Evolutionary conservation across 2,888 invertebrate genomes (phyloP), one percentile per base, ranked within the genome.

Genomic region (Trichogramma evanescens): DNA sequence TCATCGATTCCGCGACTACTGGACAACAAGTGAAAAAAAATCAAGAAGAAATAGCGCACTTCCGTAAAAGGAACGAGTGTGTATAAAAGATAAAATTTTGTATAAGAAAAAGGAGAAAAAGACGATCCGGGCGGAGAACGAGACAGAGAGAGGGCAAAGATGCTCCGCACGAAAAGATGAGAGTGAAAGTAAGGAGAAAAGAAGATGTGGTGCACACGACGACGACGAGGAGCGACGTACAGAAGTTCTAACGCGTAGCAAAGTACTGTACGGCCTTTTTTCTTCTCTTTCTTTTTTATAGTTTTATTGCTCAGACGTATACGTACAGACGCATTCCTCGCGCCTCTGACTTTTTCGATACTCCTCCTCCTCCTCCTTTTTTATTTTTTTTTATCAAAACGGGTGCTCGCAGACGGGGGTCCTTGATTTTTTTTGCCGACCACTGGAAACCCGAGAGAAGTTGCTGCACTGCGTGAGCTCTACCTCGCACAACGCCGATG

Each of bases 151-250:
- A 26, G 26, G 26, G 26, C 26, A 26, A 26, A 26, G 26, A 26
- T 26, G 26, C 9, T 3, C 41, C 13, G 42, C n/a, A 10, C 44
- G 55, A 53, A 62, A 59, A 61, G 54, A 40, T 42, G 56, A 61
- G 61, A 63, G 63, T 63, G 61, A 63, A 63, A 63, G 61, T 59
- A 56, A 10, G 43, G 6, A 49, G 49, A 13, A 10, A 13, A 49
- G 49, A 49, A 49, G 49, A 49, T 9, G 49, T 9, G 9, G 13
- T 7, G 49, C 8, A 49, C 49, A 13, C 9, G 49, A 49, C 8
- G 49, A 13, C 9, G 49, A 49, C 6, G 49, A 13, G 49, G 49
- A 49, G 3, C n/a, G 26, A 26, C 26, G 26, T 26, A 26, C 26
- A 26, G 26, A 26, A 26, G 26, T 26, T 26, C 26, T 26, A 26